Percentiles rank a stretch among this genome's conserved stretches.
Evolutionary conservation across 2,888 invertebrate species (phyloP).

Genomic region (Autographa gamma): DNA sequence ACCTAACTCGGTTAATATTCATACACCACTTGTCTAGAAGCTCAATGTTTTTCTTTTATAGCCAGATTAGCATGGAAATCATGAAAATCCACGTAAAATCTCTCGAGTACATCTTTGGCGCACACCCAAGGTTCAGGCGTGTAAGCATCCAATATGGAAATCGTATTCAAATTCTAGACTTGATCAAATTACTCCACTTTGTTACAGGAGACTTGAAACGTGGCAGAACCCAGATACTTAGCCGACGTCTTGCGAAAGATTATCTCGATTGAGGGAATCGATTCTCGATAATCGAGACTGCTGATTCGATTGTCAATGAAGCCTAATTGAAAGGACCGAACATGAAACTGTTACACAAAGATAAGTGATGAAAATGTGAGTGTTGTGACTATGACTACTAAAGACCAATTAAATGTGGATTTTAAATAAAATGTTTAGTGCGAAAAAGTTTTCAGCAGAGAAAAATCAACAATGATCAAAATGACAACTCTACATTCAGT

Average conservation of each 20-base stretch:
- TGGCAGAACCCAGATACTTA: slow-evolving; percentile 54
- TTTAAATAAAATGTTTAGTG: slow-evolving; percentile 52
- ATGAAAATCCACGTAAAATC: slow-evolving; percentile 45
- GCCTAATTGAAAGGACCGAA: slow-evolving; percentile 21
- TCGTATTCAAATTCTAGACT: slow-evolving; percentile 66
- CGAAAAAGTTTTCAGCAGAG: slow-evolving; percentile 51
- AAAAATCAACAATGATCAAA: slow-evolving; percentile 69
- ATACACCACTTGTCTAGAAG: slow-evolving; percentile 22
- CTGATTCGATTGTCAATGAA: slow-evolving; percentile 35
- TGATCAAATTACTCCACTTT: slow-evolving; percentile 66
- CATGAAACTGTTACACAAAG: slow-evolving; percentile 47
- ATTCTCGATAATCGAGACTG: slow-evolving; percentile 39
- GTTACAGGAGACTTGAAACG: slow-evolving; percentile 65
- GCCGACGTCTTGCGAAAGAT: slow-evolving; percentile 42
- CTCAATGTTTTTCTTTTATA: slow-evolving; percentile 48
- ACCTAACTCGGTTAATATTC: slow-evolving; percentile 24
- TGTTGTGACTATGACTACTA: slow-evolving; percentile 39
- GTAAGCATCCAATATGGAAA: slow-evolving; percentile 62
- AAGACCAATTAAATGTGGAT: slow-evolving; percentile 44
- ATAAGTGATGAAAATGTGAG: slow-evolving; percentile 47
- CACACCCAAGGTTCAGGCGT: slow-evolving; percentile 54
- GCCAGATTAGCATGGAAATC: slow-evolving; percentile 41
- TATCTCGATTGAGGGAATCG: slow-evolving; percentile 30
- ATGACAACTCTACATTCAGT: slow-evolving; percentile 74
- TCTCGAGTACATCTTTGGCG: slow-evolving; percentile 52